Evolutionary conservation across 37 sponge, comb jelly and placozoan genomes (phyloP).

Genomic region (Eunapius fragilis): DNA sequence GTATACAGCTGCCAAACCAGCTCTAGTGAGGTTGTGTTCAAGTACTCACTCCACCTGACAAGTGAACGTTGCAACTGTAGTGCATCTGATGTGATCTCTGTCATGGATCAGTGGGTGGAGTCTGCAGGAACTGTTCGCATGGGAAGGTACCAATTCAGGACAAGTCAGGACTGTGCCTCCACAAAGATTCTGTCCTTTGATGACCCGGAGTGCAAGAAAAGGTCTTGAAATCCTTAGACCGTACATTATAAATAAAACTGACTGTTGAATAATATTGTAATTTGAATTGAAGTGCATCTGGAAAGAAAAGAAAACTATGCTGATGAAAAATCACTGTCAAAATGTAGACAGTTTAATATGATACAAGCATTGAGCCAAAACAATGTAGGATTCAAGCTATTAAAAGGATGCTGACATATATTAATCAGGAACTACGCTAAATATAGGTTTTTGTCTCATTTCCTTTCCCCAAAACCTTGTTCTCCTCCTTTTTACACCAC

Average conservation of each 20-base stretch:
- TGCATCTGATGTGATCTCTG: neutral
- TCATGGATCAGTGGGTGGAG: neutral
- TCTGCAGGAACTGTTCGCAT: neutral
- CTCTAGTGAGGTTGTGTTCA: neutral
- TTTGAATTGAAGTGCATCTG: too few relatives aligned
- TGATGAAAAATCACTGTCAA: too few relatives aligned
- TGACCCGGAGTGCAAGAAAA: neutral
- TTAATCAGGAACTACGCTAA: too few relatives aligned
- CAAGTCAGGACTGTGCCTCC: neutral
- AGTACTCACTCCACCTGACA: neutral
- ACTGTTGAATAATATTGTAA: neutral
- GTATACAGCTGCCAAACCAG: neutral
- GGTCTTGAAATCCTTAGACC: too few relatives aligned
- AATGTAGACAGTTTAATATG: too few relatives aligned
- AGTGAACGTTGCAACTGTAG: neutral
- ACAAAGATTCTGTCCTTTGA: neutral
- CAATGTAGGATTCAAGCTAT: too few relatives aligned
- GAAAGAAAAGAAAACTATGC: too few relatives aligned
- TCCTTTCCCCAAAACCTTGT: too few relatives aligned
- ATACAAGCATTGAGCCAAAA: too few relatives aligned
- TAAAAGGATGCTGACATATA: too few relatives aligned
- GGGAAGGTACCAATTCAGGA: neutral
- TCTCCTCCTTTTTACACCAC: too few relatives aligned
- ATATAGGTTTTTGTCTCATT: too few relatives aligned
- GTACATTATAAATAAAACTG: neutral